phyloP scores from a whole-genome alignment of 2,888 invertebrate genomes.

The Toxonevra muliebris region DNA sequence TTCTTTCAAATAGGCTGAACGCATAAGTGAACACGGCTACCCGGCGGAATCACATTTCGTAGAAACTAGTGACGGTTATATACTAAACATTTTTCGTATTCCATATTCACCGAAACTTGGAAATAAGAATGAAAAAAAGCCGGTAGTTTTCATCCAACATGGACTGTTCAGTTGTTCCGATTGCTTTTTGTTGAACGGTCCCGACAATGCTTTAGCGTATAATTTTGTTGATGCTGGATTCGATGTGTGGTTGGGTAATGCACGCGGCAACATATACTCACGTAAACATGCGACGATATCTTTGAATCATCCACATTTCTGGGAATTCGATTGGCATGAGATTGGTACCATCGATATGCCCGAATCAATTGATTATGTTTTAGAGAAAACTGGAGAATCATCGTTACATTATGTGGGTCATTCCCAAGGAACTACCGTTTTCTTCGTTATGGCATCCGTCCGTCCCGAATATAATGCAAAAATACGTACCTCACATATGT shows the following conservation, averaged over 20 bases:
- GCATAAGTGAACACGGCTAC: conserved; percentile 67
- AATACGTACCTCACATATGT: conserved; percentile 64
- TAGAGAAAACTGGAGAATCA: conserved; percentile 63
- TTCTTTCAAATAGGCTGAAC: conserved; percentile 42
- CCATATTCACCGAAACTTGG: conserved; percentile 67
- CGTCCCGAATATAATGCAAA: conserved; percentile 66
- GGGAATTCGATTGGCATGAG: conserved; percentile 70
- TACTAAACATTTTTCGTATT: conserved; percentile 67
- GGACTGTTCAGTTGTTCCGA: conserved; percentile 76
- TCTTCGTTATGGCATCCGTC: conserved; percentile 65
- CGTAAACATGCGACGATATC: conserved; percentile 65
- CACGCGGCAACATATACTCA: conserved; percentile 72
- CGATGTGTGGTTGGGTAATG: conserved; percentile 73
- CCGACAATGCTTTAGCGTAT: conserved; percentile 69
- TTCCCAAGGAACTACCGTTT: conserved; percentile 69
- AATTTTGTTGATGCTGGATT: conserved; percentile 67
- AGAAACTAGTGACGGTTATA: conserved; percentile 56
- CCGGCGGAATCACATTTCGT: conserved; percentile 72
- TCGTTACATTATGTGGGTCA: conserved; percentile 72
- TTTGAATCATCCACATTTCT: conserved; percentile 52
- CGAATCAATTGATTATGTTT: conserved; percentile 70
- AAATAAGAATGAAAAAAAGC: conserved; percentile 63
- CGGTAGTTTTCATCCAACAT: conserved; percentile 77
- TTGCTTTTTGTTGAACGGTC: conserved; percentile 77
- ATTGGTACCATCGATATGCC: conserved; percentile 69